Base-by-base conservation (phyloP, 2,888 invertebrate genomes). In the Drosophila macrospina region DNA sequence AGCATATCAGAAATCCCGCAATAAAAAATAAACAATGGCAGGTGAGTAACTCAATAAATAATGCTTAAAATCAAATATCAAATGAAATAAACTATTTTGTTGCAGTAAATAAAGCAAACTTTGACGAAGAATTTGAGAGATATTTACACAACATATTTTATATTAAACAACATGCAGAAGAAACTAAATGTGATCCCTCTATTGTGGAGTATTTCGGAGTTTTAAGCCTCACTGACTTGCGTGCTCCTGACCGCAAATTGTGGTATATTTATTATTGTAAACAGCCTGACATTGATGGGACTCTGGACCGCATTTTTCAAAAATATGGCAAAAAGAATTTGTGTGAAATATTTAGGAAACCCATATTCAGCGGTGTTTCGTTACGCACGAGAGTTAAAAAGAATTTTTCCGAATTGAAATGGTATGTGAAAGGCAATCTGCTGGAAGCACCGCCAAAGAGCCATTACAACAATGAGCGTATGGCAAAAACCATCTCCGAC, bases 291-390 rank as follows among this genome's bases (percentile, higher is more conserved):
- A 52, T 83, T n/a, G 72, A 86, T 7, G 66, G 70, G n/a, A 86
- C 81, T 0, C 42, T 83, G 1, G 59, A 70, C 0, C 68, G 69
- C 0, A 72, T 83, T 16, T 81, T 69, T 41, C 48, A 80, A 28
- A 84, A 80, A 48, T 88, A 74, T 32, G 83, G 86, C 1, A 88
- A 88, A 26, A 84, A 80, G 63, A 86, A 83, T 42, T 52, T 86
- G 64, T 72, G 60, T 16, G 83, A 83, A 24, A 54, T 83, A 37
- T 86, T 86, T 30, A 69, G 84, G 2, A 84, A 74, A 2, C 75
- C 81, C 1, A 51, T 75, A 0, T 86, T 68, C 15, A 80, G 85
- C n/a, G 83, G 83, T 1, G 28, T 61, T 10, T 67, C 50, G 1
- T 16, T 83, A 20, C 67, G 85, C 2, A 63, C 61, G 5, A 61